Evolutionary conservation across 1,140 invertebrate genomes (phyloP).

Genomic region (Gryllus bimaculatus): DNA sequence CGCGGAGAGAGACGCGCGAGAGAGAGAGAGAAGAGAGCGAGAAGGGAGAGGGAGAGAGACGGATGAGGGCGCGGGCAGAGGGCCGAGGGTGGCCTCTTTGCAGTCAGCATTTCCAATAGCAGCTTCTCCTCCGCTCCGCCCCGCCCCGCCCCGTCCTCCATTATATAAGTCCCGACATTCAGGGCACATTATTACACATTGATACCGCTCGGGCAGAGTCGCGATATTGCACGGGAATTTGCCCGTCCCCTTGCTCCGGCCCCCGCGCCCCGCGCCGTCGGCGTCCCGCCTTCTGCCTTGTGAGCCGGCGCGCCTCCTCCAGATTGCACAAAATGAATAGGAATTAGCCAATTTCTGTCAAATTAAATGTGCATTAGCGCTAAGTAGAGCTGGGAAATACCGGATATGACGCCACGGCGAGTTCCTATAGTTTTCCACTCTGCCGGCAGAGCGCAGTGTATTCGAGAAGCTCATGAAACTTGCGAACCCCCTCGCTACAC

Average conservation of each 20-base stretch:
- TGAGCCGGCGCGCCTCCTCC: conserved; percentile 12
- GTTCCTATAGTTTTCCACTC: conserved; percentile 15
- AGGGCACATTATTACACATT: conserved; percentile 18
- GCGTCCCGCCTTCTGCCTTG: not conserved
- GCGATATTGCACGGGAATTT: conserved; percentile 18
- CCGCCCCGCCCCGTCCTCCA: conserved; percentile 8
- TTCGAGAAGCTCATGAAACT: not conserved
- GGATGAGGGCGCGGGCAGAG: too few species aligned
- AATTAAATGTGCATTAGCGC: conserved; percentile 34
- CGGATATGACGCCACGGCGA: conserved; percentile 12
- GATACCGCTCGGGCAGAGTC: conserved; percentile 7
- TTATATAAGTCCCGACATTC: conserved; percentile 21
- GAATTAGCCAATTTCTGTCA: conserved; percentile 34
- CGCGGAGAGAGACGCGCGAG: conserved; percentile 7
- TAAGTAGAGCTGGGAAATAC: conserved; percentile 23
- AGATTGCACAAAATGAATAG: conserved; percentile 31
- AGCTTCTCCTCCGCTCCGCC: not conserved
- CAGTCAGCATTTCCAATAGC: conserved; percentile 17
- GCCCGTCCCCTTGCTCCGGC: not conserved
- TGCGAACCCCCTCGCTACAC: not conserved
- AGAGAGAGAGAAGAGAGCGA: too few species aligned
- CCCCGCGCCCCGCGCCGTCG: too few species aligned
- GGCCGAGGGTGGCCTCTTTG: conserved; percentile 14
- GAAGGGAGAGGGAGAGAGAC: not conserved
- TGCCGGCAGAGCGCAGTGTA: not conserved